Evolutionary conservation across 2,797 vertebrate species (phyloP).

Genomic region (Macropus fuliginosus): DNA sequence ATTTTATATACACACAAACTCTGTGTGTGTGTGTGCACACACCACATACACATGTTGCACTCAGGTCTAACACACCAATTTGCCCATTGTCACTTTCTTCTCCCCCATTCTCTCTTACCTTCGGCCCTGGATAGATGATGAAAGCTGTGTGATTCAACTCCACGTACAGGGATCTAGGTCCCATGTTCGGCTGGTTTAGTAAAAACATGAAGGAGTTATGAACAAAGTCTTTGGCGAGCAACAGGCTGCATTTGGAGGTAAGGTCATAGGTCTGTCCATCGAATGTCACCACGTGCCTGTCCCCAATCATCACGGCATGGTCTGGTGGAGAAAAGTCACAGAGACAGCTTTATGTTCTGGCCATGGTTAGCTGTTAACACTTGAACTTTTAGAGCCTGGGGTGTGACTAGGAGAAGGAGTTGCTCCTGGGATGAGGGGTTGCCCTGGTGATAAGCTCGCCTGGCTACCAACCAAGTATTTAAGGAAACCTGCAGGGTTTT

Average conservation of each 20-base stretch:
- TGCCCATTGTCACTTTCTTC: fast-evolving
- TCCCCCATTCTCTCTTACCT: constrained; percentile 79
- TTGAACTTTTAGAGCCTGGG: neutral
- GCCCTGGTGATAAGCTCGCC: neutral
- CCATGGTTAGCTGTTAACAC: fast-evolving
- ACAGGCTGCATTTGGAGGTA: constrained; percentile 84
- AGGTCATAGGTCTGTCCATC: constrained; percentile 89
- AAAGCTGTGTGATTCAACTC: constrained; percentile 84
- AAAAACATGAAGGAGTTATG: constrained; percentile 84
- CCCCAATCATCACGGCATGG: constrained; percentile 88
- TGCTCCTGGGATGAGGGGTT: neutral
- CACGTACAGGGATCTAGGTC: constrained; percentile 82
- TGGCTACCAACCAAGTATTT: neutral
- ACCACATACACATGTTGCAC: neutral
- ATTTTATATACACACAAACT: neutral
- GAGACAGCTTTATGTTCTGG: neutral
- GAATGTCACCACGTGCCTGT: constrained; percentile 89
- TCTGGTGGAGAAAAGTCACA: constrained; percentile 80
- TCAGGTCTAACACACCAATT: too few relatives aligned
- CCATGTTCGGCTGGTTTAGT: constrained; percentile 73
- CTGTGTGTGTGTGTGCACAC: too few relatives aligned
- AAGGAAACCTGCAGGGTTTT: neutral
- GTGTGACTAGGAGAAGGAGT: neutral
- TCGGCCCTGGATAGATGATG: constrained; percentile 84
- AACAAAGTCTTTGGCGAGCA: constrained; percentile 87